Evolutionary conservation across 1,140 invertebrate species (phyloP).

Genomic region (Eurosta solidaginis): DNA sequence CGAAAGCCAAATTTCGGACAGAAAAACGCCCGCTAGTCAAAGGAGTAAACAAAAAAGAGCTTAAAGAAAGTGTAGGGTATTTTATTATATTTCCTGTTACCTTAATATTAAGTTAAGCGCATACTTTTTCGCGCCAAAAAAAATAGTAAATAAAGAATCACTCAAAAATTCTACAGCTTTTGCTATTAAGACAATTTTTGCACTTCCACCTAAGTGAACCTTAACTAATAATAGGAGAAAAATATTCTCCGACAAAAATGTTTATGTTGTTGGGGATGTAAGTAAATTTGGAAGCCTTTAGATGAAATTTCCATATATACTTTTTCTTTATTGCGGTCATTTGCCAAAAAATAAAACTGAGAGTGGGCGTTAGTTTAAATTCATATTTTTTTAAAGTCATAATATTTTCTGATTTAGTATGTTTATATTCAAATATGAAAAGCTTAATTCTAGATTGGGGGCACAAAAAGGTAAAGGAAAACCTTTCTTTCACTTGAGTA

Average conservation of each 20-base stretch:
- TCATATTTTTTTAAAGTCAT: background rate
- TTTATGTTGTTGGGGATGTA: background rate
- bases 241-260: background rate
- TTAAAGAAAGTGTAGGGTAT: too few species aligned
- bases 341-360: background rate
- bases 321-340: background rate
- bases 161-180: background rate
- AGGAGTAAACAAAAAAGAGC: too few species aligned
- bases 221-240: too few species aligned
- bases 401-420: background rate
- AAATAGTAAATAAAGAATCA: background rate
- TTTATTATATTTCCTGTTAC: too few species aligned
- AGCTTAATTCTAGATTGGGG: too few species aligned
- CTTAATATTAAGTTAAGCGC: too few species aligned
- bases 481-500: too few species aligned
- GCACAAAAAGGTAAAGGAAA: too few species aligned
- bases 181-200: background rate
- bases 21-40: too few species aligned
- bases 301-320: background rate
- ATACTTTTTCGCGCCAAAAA: background rate
- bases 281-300: background rate
- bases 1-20: too few species aligned
- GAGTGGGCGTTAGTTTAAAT: background rate
- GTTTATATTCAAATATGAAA: too few species aligned
- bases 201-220: background rate